Evolutionary conservation across 2,888 invertebrate genomes (phyloP), one percentile per base, ranked within the genome.

Genomic region (Drosophila prolongata): DNA sequence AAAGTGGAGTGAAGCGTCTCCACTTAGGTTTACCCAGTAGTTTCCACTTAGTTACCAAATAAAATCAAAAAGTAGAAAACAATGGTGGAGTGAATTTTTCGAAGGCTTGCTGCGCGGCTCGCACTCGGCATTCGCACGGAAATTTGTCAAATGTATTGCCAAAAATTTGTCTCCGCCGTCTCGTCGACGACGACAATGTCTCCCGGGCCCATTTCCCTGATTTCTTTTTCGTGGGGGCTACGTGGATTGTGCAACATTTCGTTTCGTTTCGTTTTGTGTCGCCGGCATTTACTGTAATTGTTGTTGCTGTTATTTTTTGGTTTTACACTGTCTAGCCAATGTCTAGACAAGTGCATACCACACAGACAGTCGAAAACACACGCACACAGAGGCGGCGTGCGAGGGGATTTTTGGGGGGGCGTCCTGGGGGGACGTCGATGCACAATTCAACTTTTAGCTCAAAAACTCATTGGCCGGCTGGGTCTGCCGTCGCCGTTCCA

Each of bases 291-390:
- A 65, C 76, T 77, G 71, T 75, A 75, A 66, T 70, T 77, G 65
- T 76, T 79, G 56, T 64, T 75, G 73, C 64, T 78, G 76, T 75
- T 73, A 71, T 83, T 79, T 80, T 87, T 89, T 87, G 91, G 91
- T 90, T 90, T 91, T 90, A 89, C 90, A 90, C 90, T 89, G 90
- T 90, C 90, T 90, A 90, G 90, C 91, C 90, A 89, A 87, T 87
- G 90, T 91, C 90, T 90, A 91, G 90, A 90, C 90, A 84, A 90
- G 88, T 87, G 87, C 87, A 87, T 87, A 87, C 90, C 87, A 90
- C 89, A 83, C 89, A 86, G 79, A 83, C 82, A 88, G 57, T 53
- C 55, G 57, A 62, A 66, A 80, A 72, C 75, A 75, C 71, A 64
- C 87, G 71, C 61, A 66, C 70, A 60, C 66, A 61, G 44, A 16